Base-by-base conservation (phyloP, 2,888 invertebrate genomes). In the Hypselothyrea guttata region DNA sequence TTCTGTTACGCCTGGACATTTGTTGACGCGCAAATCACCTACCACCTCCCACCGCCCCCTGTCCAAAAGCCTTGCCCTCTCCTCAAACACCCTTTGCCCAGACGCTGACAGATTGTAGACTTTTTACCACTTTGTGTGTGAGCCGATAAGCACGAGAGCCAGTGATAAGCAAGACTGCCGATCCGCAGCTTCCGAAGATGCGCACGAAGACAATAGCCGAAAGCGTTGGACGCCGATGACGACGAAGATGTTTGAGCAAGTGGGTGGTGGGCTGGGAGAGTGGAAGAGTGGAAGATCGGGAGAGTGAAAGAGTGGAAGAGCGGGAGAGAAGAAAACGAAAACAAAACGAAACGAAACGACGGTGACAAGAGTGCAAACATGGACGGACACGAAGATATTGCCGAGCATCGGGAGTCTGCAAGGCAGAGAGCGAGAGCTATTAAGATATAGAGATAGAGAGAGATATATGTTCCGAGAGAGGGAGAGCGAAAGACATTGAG, bases 1-100 rank as follows among this genome's bases (percentile, higher is more conserved):
- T 76, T 73, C 54, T 65, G 64, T 57, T 52, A 13, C 38, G 59
- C 35, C 56, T 69, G 61, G 65, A 71, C 69, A 63, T 71, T 22
- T 54, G 57, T 58, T 57, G 57, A 58, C 44, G 38, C 37, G 16
- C 30, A 15, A 18, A 7, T 30, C 9, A 42, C 34, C 16, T 13
- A 1, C 16, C 27, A 2, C 33, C 33, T 12, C 7, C 7, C 12
- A n/a, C 31, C 7, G 9, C 12, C 12, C 31, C n/a, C 18, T 7
- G 15, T 16, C 28, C 35, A n/a, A n/a, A n/a, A n/a, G 18, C 12
- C 16, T 3, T 4, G 3, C 18, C 28, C 7, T 16, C 7, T 7
- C 15, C 28, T 18, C 41, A 7, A 5, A 4, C 27, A 22, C 22
- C 15, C 22, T 22, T 31, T 31, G 15, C 5, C 4, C 44, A 7